Percentiles rank a stretch among this genome's conserved stretches.
These are phyloP conservation scores for Luehdorfia chinensis DNA, from an alignment of 1,140 invertebrate species.

Conservation along the genomic window DNA sequence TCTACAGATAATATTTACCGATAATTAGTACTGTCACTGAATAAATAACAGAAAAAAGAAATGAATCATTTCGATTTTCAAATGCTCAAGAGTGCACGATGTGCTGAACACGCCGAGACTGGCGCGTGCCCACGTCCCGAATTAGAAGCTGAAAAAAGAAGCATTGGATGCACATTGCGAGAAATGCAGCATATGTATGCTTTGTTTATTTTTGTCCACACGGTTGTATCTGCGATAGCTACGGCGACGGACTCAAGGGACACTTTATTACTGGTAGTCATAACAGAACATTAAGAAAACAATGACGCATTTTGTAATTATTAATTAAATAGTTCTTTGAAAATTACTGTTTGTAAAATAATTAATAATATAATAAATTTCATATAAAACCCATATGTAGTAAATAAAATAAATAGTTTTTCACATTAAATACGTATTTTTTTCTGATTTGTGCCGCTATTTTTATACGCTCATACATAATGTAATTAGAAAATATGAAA, in stretches of 20 bases:
- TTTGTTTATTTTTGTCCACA: conserved; percentile 38
- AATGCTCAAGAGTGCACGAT: conserved; percentile 35
- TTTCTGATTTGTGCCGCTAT: too few species aligned
- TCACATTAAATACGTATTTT: too few species aligned
- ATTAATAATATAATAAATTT: too few species aligned
- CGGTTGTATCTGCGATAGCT: conserved; percentile 9
- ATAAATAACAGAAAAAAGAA: conserved; percentile 12
- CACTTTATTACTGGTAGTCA: conserved; percentile 13
- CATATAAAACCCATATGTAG: too few species aligned
- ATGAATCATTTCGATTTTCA: conserved; percentile 17
- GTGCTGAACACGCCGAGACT: conserved; percentile 53
- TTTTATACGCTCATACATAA: too few species aligned
- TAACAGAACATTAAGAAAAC: conserved; percentile 8
- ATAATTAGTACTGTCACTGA: conserved; percentile 17
- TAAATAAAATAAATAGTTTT: too few species aligned
- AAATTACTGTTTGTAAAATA: too few species aligned
- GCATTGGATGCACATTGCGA: conserved; percentile 59
- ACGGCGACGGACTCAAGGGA: conserved; percentile 4
- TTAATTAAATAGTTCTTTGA: too few species aligned
- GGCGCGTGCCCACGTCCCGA: conserved; percentile 63
- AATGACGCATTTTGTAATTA: background rate
- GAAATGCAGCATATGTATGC: conserved; percentile 62
- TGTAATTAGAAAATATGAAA: too few species aligned
- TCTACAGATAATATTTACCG: conserved; percentile 31
- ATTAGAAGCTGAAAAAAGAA: conserved; percentile 66